Evolutionary conservation across 1,140 invertebrate species (phyloP), one percentile per base, ranked within the genome.

Genomic region (Ericerus pela): DNA sequence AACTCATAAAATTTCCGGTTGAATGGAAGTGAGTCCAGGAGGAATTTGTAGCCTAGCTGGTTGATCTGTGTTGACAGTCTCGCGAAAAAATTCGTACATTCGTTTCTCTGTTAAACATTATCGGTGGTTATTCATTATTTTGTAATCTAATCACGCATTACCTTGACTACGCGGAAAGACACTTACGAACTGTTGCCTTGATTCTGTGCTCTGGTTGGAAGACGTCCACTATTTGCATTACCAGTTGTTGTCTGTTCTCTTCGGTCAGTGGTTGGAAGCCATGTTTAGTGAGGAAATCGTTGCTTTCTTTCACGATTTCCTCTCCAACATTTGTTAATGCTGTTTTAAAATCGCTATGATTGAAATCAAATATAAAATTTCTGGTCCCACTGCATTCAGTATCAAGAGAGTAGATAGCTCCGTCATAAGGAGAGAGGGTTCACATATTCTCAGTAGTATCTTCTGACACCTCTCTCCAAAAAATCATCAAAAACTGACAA

Each of bases 11-110:
- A 93, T 65, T 66, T 92, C 86, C 53, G 73, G 72, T 57, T 86
- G 78, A 4, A 92, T 68, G 0, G 77, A 75, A 0, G 82, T 82
- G 14, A 91, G 71, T 1, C 88, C 88, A 0, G 80, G 74, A 2
- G 88, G 88, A 31, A 92, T 78, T 70, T 84, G 80, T 28, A 86
- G 71, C 0, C 81, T 83, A 1, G 76, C 77, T 20, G 78, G 76
- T n/a, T 78, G 79, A 61, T 79, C 76, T 0, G 81, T 79, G 58
- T 78, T 73, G 38, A 89, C 79, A n/a, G 82, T 78, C 65, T 81
- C 78, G 55, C 79, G 70, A 29, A 88, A 76, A 64, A 84, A 85
- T 59, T 88, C 81, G 55, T 80, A 69, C 28, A 88, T 73, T 62
- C 87, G 73, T 61, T 79, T 74, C 62, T 71, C 84, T 88, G 67